These are phyloP conservation scores for Prosopocoilus inquinatus DNA, from an alignment of 2,888 invertebrate genomes.

Conservation along the genomic window DNA sequence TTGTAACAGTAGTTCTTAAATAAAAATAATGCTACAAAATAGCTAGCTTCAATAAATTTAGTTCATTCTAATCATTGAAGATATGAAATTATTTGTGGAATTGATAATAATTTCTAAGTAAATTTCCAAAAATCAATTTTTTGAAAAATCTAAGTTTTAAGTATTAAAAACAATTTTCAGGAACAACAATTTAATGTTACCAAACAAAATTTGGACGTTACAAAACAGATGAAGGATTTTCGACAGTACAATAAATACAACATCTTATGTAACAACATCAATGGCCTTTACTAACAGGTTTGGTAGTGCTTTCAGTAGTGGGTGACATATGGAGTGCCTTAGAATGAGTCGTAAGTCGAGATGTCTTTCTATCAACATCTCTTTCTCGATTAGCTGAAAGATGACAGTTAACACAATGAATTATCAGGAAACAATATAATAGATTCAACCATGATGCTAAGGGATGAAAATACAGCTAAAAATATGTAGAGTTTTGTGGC, in stretches of 20 bases:
- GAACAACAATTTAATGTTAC: slow-evolving; percentile 15
- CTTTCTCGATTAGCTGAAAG: slow-evolving; percentile 48
- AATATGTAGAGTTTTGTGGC: neutral
- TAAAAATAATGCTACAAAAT: no score
- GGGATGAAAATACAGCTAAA: no score
- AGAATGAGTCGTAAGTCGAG: slow-evolving; percentile 44
- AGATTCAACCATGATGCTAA: no score
- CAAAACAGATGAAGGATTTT: neutral
- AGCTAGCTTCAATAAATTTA: no score
- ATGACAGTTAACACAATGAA: slow-evolving; percentile 8
- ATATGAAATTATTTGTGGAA: no score
- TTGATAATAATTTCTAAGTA: no score
- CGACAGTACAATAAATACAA: slow-evolving; percentile 2
- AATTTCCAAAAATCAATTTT: no score
- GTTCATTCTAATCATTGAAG: no score
- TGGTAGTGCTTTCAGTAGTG: slow-evolving; percentile 24
- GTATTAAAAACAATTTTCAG: slow-evolving; percentile 10
- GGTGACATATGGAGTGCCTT: slow-evolving; percentile 26
- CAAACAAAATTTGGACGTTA: slow-evolving; percentile 15
- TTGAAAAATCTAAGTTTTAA: neutral
- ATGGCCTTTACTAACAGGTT: slow-evolving; percentile 29
- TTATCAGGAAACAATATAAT: neutral
- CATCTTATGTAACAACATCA: slow-evolving; percentile 12
- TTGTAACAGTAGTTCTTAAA: no score
- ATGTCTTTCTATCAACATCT: slow-evolving; percentile 45